Evolutionary conservation across 2,113 vertebrate genomes (phyloP).

Genomic region (Austrofundulus limnaeus): DNA sequence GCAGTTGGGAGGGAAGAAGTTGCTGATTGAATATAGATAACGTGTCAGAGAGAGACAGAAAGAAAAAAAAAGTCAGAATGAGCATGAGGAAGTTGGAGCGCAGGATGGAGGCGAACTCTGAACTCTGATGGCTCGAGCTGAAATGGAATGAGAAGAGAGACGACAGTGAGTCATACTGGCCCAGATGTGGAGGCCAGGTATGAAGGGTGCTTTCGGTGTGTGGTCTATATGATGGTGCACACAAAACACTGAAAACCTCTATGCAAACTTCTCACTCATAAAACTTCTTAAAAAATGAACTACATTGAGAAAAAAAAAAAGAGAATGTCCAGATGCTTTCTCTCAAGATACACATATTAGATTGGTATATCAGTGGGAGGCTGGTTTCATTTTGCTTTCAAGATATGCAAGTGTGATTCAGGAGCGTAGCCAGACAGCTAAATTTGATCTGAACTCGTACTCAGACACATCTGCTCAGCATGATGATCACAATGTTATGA

Average conservation of each 20-base stretch:
- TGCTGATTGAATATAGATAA: conserved; percentile 41
- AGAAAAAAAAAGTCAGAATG: conserved; percentile 6
- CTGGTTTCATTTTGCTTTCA: conserved; percentile 35
- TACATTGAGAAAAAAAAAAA: not conserved
- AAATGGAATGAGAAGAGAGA: conserved; percentile 57
- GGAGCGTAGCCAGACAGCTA: conserved; percentile 18
- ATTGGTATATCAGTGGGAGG: conserved; percentile 33
- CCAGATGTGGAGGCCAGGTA: conserved; percentile 41
- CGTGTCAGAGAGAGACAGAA: conserved; percentile 10
- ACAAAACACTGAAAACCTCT: not conserved
- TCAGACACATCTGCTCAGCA: conserved; percentile 28
- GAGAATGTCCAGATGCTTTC: not conserved
- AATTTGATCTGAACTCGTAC: conserved; percentile 42
- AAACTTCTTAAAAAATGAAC: not conserved
- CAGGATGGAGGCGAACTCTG: conserved; percentile 59
- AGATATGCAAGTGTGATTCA: conserved; percentile 33
- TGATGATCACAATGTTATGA: conserved; percentile 36
- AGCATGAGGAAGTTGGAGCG: conserved; percentile 8
- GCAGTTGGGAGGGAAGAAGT: not conserved
- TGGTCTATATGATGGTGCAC: not conserved
- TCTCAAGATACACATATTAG: not conserved
- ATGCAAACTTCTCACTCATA: not conserved
- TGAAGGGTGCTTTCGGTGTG: conserved; percentile 35
- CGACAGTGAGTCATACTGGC: conserved; percentile 52
- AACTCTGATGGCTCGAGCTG: conserved; percentile 40